Evolutionary conservation across 2,113 vertebrate species (phyloP).

Genomic region (Onychostruthus taczanowskii): DNA sequence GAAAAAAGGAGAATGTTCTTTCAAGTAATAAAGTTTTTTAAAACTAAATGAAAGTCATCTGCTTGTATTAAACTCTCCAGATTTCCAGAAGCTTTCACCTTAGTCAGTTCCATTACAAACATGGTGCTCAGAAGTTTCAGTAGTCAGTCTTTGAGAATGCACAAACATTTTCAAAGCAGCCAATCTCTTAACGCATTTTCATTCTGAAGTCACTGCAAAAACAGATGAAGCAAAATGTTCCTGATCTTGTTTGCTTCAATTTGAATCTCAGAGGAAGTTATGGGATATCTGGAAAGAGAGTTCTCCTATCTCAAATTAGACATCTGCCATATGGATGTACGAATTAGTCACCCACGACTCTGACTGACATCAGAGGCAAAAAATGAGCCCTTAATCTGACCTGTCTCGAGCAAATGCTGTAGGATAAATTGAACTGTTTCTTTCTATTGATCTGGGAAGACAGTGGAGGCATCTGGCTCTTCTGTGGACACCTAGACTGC

Average conservation of each 20-base stretch:
- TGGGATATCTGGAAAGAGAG: background rate
- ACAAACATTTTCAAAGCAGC: background rate
- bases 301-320: background rate
- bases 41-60: background rate
- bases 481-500: background rate
- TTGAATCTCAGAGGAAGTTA: background rate
- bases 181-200: background rate
- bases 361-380: background rate
- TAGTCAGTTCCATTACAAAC: background rate
- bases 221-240: background rate
- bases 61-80: background rate
- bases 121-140: background rate
- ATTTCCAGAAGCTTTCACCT: background rate
- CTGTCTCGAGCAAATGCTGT: background rate
- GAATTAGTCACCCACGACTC: background rate
- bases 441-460: background rate
- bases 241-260: background rate
- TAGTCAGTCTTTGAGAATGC: background rate
- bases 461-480: background rate
- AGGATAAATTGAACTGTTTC: background rate
- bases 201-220: background rate
- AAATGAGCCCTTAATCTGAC: background rate
- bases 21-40: background rate
- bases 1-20: background rate
- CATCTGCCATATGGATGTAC: background rate